Percentiles rank a stretch among this genome's conserved stretches.
Evolutionary conservation across 2,888 invertebrate genomes (phyloP).

Genomic region (Coenonympha arcania): DNA sequence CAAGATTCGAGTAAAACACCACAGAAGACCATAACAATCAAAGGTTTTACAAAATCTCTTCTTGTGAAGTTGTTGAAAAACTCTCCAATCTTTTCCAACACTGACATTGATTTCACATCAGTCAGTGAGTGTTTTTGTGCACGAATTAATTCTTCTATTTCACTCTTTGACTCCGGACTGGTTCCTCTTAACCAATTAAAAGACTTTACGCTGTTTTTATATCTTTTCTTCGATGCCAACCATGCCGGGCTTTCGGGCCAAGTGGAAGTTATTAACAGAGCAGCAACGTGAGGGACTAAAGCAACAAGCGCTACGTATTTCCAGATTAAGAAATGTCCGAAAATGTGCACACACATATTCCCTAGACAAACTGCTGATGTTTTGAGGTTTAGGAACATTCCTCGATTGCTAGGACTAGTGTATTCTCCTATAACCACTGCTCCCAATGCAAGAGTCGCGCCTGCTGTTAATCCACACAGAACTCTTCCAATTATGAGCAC

Average conservation of each 20-base stretch:
- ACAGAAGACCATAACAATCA: slow-evolving; percentile 37
- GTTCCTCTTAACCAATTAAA: slow-evolving; percentile 69
- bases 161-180: slow-evolving; percentile 28
- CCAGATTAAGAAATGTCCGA: slow-evolving; percentile 40
- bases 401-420: slow-evolving; percentile 44
- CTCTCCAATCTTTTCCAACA: slow-evolving; percentile 17
- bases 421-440: slow-evolving; percentile 53
- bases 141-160: slow-evolving; percentile 39
- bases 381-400: slow-evolving; percentile 49
- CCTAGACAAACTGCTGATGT: slow-evolving; percentile 45
- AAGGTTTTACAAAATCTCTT: slow-evolving; percentile 47
- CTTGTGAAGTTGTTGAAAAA: slow-evolving; percentile 41
- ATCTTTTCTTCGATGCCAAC: slow-evolving; percentile 68
- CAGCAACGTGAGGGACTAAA: slow-evolving; percentile 35
- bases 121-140: slow-evolving; percentile 36
- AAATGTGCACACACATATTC: slow-evolving; percentile 36
- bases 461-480: slow-evolving; percentile 39
- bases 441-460: slow-evolving; percentile 39
- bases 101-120: slow-evolving; percentile 17
- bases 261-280: slow-evolving; percentile 46
- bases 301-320: slow-evolving; percentile 38
- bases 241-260: slow-evolving; percentile 77
- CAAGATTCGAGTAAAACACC: slow-evolving; percentile 41
- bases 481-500: slow-evolving; percentile 40
- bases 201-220: slow-evolving; percentile 61